Conservation (phyloP, 2,888 invertebrate genomes). For the Oegoconia quadripuncta region DNA sequence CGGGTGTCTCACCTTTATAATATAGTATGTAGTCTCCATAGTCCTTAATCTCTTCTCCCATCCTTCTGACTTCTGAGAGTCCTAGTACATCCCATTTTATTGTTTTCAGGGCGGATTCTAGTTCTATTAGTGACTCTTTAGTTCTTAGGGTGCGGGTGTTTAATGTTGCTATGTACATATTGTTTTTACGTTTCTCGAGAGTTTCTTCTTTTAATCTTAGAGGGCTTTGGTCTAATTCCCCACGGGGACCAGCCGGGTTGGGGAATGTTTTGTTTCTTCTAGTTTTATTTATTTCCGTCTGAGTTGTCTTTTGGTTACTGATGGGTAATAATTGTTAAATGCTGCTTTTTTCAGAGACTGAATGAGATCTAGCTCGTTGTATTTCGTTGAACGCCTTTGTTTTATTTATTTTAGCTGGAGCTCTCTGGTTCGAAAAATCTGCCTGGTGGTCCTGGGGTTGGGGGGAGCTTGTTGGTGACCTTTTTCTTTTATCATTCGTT, state of each 20-base stretch:
- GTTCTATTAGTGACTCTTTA: slow-evolving; percentile 7
- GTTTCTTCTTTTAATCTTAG: not conserved
- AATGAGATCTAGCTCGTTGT: too few relatives aligned
- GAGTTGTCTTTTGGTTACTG: not conserved
- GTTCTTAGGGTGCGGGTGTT: not conserved
- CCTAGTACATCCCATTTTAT: slow-evolving; percentile 16
- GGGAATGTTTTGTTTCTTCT: not conserved
- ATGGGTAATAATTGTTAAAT: not conserved
- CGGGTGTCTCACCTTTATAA: slow-evolving; percentile 13
- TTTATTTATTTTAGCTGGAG: too few relatives aligned
- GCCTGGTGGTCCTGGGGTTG: too few relatives aligned
- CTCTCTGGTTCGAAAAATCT: too few relatives aligned
- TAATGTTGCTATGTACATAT: not conserved
- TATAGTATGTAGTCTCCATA: slow-evolving; percentile 12
- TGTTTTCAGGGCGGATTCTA: slow-evolving; percentile 9
- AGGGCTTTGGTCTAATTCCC: not conserved
- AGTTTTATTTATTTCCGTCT: not conserved
- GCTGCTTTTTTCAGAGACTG: too few relatives aligned
- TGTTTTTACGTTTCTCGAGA: not conserved
- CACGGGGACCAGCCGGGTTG: slow-evolving; percentile 4
- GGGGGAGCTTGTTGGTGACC: too few relatives aligned
- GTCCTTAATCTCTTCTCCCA: slow-evolving; percentile 15
- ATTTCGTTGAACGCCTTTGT: too few relatives aligned
- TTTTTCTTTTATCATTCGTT: too few relatives aligned
- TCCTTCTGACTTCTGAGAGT: too few relatives aligned